These are phyloP conservation scores for Melipona beecheii DNA, from an alignment of 2,888 invertebrate genomes.

Conservation along the genomic window DNA sequence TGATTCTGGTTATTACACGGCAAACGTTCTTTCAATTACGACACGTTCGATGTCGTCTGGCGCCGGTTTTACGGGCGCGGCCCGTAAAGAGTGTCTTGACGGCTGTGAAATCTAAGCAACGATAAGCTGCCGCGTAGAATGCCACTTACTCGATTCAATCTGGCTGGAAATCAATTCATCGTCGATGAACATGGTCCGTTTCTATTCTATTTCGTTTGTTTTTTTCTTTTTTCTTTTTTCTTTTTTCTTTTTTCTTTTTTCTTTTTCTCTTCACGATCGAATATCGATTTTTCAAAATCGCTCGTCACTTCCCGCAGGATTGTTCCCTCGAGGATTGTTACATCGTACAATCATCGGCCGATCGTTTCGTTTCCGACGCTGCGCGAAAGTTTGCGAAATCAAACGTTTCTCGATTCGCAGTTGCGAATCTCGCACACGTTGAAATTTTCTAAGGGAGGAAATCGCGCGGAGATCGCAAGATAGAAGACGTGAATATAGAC, in stretches of 20 bases:
- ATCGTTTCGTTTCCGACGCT: constrained; percentile 5
- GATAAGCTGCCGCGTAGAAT: constrained; percentile 71
- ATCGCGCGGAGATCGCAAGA: no score
- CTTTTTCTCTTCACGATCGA: constrained; percentile 12
- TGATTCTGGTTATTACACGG: constrained; percentile 61
- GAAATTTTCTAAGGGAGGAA: no score
- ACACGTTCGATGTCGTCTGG: constrained; percentile 70
- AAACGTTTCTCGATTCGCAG: no score
- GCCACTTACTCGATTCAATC: constrained; percentile 65
- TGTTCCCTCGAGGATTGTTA: constrained; percentile 5
- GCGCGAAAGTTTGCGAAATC: not conserved
- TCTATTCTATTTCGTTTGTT: not conserved
- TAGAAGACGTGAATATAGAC: constrained; percentile 33
- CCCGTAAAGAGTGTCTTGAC: constrained; percentile 73
- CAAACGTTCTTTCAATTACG: constrained; percentile 72
- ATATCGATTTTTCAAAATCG: not conserved
- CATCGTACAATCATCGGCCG: not conserved
- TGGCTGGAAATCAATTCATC: constrained; percentile 67
- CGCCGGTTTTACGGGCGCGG: constrained; percentile 69
- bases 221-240: not conserved
- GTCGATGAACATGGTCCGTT: not conserved
- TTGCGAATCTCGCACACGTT: no score
- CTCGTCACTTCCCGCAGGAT: constrained; percentile 26
- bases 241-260: not conserved
- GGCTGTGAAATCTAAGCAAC: constrained; percentile 75